Evolutionary conservation across 2,797 vertebrate genomes (phyloP), one percentile per base, ranked within the genome.

Genomic region (Eleutherodactylus coqui): DNA sequence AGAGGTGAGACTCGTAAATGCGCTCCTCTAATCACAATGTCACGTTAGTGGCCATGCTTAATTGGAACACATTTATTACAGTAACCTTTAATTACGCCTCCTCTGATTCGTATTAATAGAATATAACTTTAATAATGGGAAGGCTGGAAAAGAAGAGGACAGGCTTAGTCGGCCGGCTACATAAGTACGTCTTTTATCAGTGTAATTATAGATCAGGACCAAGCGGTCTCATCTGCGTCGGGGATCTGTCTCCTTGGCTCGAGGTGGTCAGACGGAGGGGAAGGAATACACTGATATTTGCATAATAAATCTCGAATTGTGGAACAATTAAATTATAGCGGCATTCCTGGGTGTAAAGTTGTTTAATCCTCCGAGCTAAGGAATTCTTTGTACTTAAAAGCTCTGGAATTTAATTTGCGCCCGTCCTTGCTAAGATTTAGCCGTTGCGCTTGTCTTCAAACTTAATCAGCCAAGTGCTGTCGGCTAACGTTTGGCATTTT

Each of bases 391-490:
- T 81, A 69, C 92, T 94, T 94, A 92, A 95, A 94, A 94, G 93
- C 92, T 92, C 88, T 91, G 92, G 92, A 94, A 95, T 95, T 95
- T 94, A 95, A 95, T 95, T 96, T 95, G 90, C 92, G 91, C 88
- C 92, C 92, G 93, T 93, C 93, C 89, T 90, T 91, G 91, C 92
- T 93, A 90, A 94, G 93, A 93, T 94, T 95, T 95, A 94, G 93
- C 93, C 93, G 91, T 94, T 94, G 93, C 93, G 92, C 95, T 94
- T 94, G 94, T 95, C 94, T 95, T 92, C 90, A 92, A 94, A n/a
- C 93, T 94, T 94, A 95, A 95, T 95, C 95, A 94, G 92, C 92
- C 92, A 93, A 94, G 92, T 62, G 55, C 93, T 93, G 92, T 94
- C 92, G 94, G 93, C 92, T 92, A 89, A 92, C 92, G 91, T 92